Base-by-base conservation (phyloP, 2,797 vertebrate genomes). In the Tapirus indicus region DNA sequence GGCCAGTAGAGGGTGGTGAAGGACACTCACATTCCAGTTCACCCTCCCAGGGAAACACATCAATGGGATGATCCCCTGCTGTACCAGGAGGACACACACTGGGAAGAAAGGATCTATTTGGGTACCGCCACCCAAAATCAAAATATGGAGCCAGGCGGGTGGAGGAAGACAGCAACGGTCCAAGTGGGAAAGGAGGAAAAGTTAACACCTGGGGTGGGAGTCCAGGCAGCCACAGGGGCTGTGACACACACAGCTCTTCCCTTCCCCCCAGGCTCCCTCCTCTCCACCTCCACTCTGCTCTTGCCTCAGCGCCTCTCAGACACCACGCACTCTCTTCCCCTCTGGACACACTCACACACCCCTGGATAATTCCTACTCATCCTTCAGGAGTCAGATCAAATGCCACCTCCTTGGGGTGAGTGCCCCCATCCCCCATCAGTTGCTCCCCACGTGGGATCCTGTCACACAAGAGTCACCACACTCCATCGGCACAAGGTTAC, bases 11-110 rank as follows among this genome's bases (percentile, higher is more conserved):
- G 20, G 29, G 47, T 27, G 27, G 35, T 56, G n/a, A 52, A 35
- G 47, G 64, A 12, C 16, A 12, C 18, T 25, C 14, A 2, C 1
- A 1, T 0, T 27, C 85, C n/a, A 35, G 47, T 10, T 38, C 41
- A 2, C 35, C 52, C 54, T 54, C 32, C 17, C 1, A 38, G 29
- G 13, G 1, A 29, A 9, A 7, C 16, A 29, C 1, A 7, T 38
- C 29, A 41, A 23, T 0, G 5, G 56, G 9, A 18, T 0, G 18
- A 35, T 8, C 38, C 56, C 29, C 3, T 32, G 16, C 49, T 14
- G 49, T 1, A 13, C 38, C n/a, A 60, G 44, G 2, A 66, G 41
- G 21, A 44, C 27, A 54, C 12, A 7, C 0, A 0, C 7, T 1
- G 0, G 84, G 60, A 68, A 32, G 27, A 41, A 47, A 79, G 29